phyloP scores from a whole-genome alignment of 2,797 vertebrate genomes.

The Megalops cyprinoides region DNA sequence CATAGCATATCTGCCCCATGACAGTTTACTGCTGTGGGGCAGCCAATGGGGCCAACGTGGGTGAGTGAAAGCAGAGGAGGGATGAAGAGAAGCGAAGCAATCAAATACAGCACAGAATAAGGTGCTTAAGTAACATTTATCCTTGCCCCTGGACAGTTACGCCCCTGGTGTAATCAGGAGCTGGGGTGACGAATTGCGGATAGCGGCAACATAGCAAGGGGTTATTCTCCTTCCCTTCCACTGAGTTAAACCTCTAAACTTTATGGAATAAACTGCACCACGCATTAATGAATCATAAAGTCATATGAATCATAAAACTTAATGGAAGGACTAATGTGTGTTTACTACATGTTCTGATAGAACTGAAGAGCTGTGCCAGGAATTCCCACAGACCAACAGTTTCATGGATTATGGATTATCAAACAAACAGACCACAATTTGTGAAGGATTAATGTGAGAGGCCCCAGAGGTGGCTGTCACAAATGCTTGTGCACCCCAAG shows the following conservation, averaged over 20 bases:
- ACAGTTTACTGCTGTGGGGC: too few species aligned
- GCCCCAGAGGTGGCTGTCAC: background rate
- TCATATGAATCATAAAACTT: background rate
- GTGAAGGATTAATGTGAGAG: background rate
- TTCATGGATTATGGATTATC: background rate
- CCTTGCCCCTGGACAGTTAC: background rate
- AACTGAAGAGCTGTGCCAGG: background rate
- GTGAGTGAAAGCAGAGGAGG: background rate
- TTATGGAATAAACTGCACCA: background rate
- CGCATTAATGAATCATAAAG: background rate
- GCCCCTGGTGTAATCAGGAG: background rate
- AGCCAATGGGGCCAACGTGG: too few species aligned
- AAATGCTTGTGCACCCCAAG: background rate
- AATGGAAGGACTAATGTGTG: background rate
- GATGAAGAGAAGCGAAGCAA: background rate
- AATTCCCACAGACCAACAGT: background rate
- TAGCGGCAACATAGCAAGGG: background rate
- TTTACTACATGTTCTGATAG: background rate
- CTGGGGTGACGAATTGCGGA: background rate
- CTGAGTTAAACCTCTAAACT: background rate
- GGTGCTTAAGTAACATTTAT: background rate
- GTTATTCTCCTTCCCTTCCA: background rate
- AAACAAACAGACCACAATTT: background rate
- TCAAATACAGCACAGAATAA: background rate
- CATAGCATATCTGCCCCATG: background rate